These are phyloP conservation scores for Vanacampus margaritifer DNA, from an alignment of 2,113 vertebrate genomes.

Conservation along the genomic window DNA sequence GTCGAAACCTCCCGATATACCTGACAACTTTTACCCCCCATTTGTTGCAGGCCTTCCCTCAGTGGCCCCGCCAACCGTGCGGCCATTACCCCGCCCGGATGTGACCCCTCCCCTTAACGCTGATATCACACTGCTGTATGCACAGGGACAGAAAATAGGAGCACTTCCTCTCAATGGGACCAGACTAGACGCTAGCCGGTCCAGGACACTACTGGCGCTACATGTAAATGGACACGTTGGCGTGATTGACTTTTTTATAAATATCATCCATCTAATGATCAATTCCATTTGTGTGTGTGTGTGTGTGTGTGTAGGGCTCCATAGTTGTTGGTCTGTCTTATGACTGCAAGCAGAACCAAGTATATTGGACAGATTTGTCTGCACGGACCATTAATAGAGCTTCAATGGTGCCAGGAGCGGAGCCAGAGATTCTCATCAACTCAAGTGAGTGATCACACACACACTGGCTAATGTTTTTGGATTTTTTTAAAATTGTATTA, in stretches of 20 bases:
- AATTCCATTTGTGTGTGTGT: slow-evolving; percentile 7
- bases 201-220: slow-evolving; percentile 84
- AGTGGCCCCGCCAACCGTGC: slow-evolving; percentile 73
- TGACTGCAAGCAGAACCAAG: slow-evolving; percentile 85
- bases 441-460: slow-evolving; percentile 71
- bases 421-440: slow-evolving; percentile 83
- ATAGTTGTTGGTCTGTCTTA: slow-evolving; percentile 92
- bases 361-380: slow-evolving; percentile 95
- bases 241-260: background rate
- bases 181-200: slow-evolving; percentile 73
- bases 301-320: slow-evolving; percentile 79
- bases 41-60: slow-evolving; percentile 81
- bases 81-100: slow-evolving; percentile 78
- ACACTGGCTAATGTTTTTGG: background rate
- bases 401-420: slow-evolving; percentile 77
- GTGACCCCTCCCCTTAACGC: slow-evolving; percentile 73
- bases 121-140: slow-evolving; percentile 86
- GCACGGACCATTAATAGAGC: slow-evolving; percentile 86
- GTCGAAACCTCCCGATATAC: background rate
- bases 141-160: slow-evolving; percentile 94
- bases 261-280: background rate
- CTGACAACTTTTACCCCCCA: background rate
- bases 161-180: slow-evolving; percentile 87
- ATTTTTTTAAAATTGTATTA: no score
- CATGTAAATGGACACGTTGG: slow-evolving; percentile 73